Evolutionary conservation across 2,113 vertebrate species (phyloP), one percentile per base, ranked within the genome.

Genomic region (Pollimyrus isidori): DNA sequence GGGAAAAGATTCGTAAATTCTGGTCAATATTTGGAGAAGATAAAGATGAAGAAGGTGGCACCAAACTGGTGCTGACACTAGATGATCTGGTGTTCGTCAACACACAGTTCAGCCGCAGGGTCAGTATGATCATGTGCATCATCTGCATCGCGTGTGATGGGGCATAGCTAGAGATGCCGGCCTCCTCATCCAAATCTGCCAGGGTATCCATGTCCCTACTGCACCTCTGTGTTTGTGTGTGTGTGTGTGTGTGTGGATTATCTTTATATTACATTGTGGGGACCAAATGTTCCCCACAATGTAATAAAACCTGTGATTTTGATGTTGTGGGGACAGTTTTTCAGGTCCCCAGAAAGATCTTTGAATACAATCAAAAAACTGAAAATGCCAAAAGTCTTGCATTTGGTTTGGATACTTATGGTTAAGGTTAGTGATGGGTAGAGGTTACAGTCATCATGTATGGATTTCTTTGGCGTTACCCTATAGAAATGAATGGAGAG

Each of bases 101-200:
- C 86, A 87, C 86, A 26, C 88, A 89, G 76, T 48, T 84, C 49
- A 89, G 88, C 88, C 53, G 88, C 15, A 84, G 88, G 88, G 86
- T 87, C 35, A 84, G 88, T 85, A 48, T 83, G 26, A 50, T 21
- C 7, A 0, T 56, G 17, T 56, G 52, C 52, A 21, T 56, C 52
- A 21, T 56, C 48, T 11, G 42, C 15, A 3, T 19, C 15, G n/a
- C 2, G 2, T 11, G 82, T 84, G n/a, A 4, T 10, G 58, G 7
- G n/a, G 9, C 0, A 11, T 4, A 26, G n/a, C 62, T 65, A 26
- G n/a, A 65, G n/a, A 65, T 13, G n/a, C n/a, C 3, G 0, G 62
- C 10, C 62, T 26, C n/a, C 23, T 26, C 62, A 26, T 9, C 62
- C 58, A 26, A 26, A 30, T 30, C 62, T 26, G 9, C 62, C n/a